Base-by-base conservation (phyloP, 2,888 invertebrate genomes). In the Dasypogon diadema region DNA sequence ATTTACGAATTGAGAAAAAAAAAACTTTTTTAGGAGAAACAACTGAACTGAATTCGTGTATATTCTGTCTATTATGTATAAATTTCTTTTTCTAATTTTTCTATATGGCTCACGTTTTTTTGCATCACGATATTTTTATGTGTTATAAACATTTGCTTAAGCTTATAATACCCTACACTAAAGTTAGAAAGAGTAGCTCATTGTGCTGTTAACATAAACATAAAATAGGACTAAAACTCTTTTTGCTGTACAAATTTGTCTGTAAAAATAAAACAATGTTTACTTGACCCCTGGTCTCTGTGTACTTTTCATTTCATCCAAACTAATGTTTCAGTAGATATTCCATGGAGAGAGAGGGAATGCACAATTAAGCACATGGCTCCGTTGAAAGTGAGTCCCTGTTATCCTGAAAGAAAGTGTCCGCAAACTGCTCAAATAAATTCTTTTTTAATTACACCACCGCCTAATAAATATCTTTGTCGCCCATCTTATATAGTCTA, bases 341-440 rank as follows among this genome's bases (percentile, higher is more conserved):
- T 42, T 42, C 2, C n/a, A 3, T 42, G n/a, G 42, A 3, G 12
- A 42, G 42, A 42, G 8, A 42, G 42, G 4, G 30, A 14, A 14
- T 56, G 30, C 26, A 56, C 30, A 10, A 26, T 14, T 24, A 6
- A 21, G 55, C 5, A 55, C 1, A 16, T 22, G 46, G 16, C 48
- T 5, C 10, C 2, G 55, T 6, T 12, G 14, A 56, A 24, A 26
- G 8, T 12, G 42, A 6, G 18, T 22, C 4, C 56, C 6, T 56
- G 2, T 3, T n/a, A 26, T 18, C 24, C 24, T 24, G 14, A 26
- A 56, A 56, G 30, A 14, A 56, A n/a, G 4, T 6, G 5, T 26
- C 56, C 56, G 14, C 26, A 56, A 56, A 56, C 30, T 14, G 56
- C n/a, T 56, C 26, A 56, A 14, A 56, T 56, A 56, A 56, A 56